Evolutionary conservation across 1,140 invertebrate species (phyloP).

Genomic region (Drosophila virilis): DNA sequence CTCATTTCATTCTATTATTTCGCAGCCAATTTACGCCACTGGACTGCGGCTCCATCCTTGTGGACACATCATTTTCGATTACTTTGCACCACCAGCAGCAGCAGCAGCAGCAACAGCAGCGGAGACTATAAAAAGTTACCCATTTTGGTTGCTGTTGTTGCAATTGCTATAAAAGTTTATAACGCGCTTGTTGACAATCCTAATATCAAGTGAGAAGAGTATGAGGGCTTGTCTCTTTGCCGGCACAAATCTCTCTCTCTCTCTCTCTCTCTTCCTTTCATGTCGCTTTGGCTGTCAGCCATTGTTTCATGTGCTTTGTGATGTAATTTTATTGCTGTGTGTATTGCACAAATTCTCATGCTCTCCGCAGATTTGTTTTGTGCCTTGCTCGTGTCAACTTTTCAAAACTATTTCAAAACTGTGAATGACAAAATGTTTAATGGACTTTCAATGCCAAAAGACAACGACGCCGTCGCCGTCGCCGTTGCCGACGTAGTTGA

Average conservation of each 20-base stretch:
- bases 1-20: conserved; percentile 83
- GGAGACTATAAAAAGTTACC: conserved; percentile 55
- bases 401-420: conserved; percentile 84
- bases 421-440: conserved; percentile 84
- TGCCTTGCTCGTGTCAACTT: conserved; percentile 70
- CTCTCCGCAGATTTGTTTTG: conserved; percentile 61
- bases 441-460: conserved; percentile 82
- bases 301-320: conserved; percentile 65
- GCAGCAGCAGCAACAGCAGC: background rate
- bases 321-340: conserved; percentile 68
- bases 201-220: conserved; percentile 63
- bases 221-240: conserved; percentile 7
- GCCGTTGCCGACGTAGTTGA: too few relatives aligned
- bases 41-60: conserved; percentile 51
- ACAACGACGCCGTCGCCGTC: conserved; percentile 23
- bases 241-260: conserved; percentile 11
- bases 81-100: conserved; percentile 31
- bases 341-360: conserved; percentile 4
- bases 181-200: conserved; percentile 80
- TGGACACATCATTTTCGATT: conserved; percentile 78
- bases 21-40: conserved; percentile 63
- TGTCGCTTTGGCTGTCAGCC: conserved; percentile 59
- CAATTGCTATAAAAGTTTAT: conserved; percentile 77
- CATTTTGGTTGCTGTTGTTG: conserved; percentile 49
- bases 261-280: too few relatives aligned